Evolutionary conservation across 1,140 invertebrate species (phyloP).

Genomic region (Monochamus saltuarius): DNA sequence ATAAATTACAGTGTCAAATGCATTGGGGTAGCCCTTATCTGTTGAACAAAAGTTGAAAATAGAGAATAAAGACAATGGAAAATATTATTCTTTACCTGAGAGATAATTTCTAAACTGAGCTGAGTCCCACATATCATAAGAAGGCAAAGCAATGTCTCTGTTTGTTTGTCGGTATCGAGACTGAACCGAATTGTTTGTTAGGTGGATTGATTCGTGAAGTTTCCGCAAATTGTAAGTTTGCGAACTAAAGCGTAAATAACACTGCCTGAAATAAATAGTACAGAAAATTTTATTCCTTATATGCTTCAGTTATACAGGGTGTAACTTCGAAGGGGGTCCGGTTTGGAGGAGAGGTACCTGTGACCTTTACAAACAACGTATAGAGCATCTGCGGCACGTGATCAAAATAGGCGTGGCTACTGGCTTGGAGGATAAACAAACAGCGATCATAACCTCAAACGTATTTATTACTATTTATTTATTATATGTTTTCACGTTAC

Average conservation of each 20-base stretch:
- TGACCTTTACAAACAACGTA: too few species aligned
- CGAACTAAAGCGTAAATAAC: conserved; percentile 87
- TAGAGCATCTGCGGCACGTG: too few species aligned
- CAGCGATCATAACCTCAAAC: too few species aligned
- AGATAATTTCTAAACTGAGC: conserved; percentile 69
- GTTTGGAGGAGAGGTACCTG: too few species aligned
- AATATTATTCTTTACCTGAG: conserved; percentile 4
- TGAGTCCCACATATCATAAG: conserved; percentile 85
- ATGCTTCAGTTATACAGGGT: too few species aligned
- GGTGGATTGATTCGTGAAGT: conserved; percentile 85
- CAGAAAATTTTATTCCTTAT: not conserved
- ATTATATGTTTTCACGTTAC: too few species aligned
- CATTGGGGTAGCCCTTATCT: conserved; percentile 47
- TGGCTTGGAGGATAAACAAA: too few species aligned
- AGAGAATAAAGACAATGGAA: not conserved
- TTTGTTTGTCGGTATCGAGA: conserved; percentile 73
- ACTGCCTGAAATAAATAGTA: conserved; percentile 58
- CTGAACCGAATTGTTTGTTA: conserved; percentile 92
- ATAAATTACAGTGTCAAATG: conserved; percentile 73
- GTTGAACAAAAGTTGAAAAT: conserved; percentile 1
- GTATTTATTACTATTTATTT: too few species aligned
- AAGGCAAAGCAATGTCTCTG: conserved; percentile 66
- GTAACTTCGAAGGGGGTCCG: too few species aligned
- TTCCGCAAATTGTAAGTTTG: conserved; percentile 80
- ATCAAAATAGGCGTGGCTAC: too few species aligned